phyloP scores from a whole-genome alignment of 1,140 invertebrate genomes.

The Bombus superbus region DNA sequence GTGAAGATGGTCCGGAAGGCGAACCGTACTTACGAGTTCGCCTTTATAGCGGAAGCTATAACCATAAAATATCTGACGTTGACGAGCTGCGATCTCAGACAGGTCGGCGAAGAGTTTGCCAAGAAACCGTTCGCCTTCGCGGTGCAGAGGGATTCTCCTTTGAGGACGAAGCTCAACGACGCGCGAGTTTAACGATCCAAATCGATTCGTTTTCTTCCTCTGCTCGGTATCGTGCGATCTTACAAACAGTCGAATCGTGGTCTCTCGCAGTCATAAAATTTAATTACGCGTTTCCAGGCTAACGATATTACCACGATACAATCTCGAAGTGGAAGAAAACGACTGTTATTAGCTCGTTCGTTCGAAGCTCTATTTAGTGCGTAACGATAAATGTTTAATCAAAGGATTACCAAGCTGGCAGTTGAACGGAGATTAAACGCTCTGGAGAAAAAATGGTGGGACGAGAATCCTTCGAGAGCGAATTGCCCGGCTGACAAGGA shows the following conservation, averaged over 20 bases:
- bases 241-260: no score
- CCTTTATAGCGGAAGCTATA: slow-evolving; percentile 95
- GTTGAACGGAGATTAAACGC: slow-evolving; percentile 95
- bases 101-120: slow-evolving; percentile 95
- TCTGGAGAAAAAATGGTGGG: slow-evolving; percentile 98
- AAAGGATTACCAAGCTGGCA: slow-evolving; percentile 94
- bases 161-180: slow-evolving; percentile 93
- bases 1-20: slow-evolving; percentile 86
- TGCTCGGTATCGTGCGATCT: not conserved
- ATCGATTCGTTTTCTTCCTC: not conserved
- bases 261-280: not conserved
- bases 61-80: slow-evolving; percentile 92
- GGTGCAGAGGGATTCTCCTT: slow-evolving; percentile 94
- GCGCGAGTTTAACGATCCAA: slow-evolving; percentile 83
- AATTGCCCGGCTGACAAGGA: slow-evolving; percentile 94
- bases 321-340: not conserved
- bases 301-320: not conserved
- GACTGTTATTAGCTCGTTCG: not conserved
- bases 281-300: not conserved
- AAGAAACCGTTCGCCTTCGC: slow-evolving; percentile 97
- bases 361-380: not conserved
- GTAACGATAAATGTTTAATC: slow-evolving; percentile 23
- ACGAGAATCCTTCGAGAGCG: slow-evolving; percentile 89
- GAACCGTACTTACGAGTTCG: slow-evolving; percentile 90
- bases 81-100: slow-evolving; percentile 94